phyloP scores from a whole-genome alignment of 2,113 vertebrate species.

The Pristiophorus japonicus region DNA sequence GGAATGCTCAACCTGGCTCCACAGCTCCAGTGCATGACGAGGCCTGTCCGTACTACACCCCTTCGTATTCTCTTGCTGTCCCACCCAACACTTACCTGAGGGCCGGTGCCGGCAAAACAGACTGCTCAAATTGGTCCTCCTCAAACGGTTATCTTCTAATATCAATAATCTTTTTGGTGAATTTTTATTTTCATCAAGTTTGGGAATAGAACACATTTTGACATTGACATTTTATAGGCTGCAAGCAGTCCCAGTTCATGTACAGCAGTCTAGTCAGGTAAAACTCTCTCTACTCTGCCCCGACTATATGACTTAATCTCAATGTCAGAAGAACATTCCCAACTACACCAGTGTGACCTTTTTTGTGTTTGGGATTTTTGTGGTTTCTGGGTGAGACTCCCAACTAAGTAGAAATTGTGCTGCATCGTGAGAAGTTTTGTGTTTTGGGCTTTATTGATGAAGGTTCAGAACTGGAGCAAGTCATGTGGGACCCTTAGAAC shows the following conservation, averaged over 20 bases:
- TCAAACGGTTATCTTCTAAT: not conserved
- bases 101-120: no score
- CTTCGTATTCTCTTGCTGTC: no score
- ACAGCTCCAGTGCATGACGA: not conserved
- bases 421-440: not conserved
- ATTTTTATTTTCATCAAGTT: not conserved
- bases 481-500: not conserved
- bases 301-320: not conserved
- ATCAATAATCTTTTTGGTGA: not conserved
- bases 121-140: not conserved
- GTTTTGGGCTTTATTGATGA: not conserved
- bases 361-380: not conserved
- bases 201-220: not conserved
- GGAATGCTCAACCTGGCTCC: no score
- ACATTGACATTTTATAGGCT: not conserved
- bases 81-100: no score
- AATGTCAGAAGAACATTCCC: not conserved
- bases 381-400: not conserved
- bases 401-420: not conserved
- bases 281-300: not conserved
- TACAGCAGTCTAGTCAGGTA: not conserved
- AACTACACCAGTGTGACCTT: not conserved
- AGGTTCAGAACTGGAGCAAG: not conserved
- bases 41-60: not conserved
- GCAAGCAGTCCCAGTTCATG: not conserved